These are phyloP conservation scores for Protula sp. DNA, from an alignment of 2,888 invertebrate genomes.

Conservation along the genomic window DNA sequence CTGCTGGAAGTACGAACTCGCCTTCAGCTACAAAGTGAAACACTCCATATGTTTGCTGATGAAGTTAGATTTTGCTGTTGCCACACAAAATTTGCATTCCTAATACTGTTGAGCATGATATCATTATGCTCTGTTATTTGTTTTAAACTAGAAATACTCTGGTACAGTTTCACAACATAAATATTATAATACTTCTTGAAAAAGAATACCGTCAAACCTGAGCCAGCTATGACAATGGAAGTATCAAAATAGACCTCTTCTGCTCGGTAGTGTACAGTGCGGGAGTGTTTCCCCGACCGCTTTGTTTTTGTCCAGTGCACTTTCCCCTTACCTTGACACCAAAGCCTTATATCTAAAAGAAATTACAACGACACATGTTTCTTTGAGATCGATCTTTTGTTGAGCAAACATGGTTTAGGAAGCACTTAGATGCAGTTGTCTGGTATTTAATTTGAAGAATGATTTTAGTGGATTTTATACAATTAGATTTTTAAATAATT, in stretches of 20 bases:
- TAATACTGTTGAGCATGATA: no score
- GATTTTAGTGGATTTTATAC: not conserved
- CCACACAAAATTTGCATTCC: no score
- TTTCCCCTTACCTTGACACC: constrained; percentile 8
- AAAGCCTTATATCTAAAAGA: constrained; percentile 9
- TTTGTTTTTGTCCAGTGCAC: constrained; percentile 17
- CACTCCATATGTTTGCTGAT: no score
- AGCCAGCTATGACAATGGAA: constrained; percentile 14
- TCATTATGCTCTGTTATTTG: no score
- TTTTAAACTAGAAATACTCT: no score
- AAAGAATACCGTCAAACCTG: no score
- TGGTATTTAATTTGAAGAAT: not conserved
- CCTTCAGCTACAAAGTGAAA: not conserved
- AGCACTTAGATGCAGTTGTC: no score
- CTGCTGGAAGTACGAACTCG: constrained; percentile 60
- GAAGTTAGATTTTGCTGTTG: no score
- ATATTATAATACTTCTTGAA: no score
- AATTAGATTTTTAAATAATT: not conserved
- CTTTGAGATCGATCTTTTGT: not conserved
- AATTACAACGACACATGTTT: not conserved
- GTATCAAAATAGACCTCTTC: constrained; percentile 23
- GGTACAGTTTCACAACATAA: no score
- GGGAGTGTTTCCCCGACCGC: constrained; percentile 11
- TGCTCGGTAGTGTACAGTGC: constrained; percentile 19
- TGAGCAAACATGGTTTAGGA: not conserved